These are phyloP conservation scores for Eugnorisma glareosa DNA, from an alignment of 2,888 invertebrate genomes.

Conservation along the genomic window DNA sequence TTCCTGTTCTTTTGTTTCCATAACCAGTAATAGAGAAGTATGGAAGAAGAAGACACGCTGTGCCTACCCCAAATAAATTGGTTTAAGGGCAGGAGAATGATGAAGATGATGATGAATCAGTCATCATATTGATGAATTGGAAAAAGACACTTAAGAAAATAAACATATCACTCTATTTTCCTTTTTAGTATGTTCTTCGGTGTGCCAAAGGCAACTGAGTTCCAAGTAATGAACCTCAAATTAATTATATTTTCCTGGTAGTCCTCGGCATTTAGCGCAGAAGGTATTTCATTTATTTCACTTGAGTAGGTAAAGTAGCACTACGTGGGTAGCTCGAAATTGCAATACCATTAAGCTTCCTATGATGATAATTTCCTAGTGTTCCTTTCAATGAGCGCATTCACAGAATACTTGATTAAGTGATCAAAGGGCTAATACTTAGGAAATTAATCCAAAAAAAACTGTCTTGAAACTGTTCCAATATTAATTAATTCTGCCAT, in stretches of 20 bases:
- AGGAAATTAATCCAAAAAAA: slow-evolving; percentile 10
- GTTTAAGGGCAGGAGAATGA: too few relatives aligned
- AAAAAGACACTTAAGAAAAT: neutral
- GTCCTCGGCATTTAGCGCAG: neutral
- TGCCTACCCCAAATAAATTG: too few relatives aligned
- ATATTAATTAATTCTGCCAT: neutral
- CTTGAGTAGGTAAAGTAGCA: too few relatives aligned
- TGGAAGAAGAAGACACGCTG: too few relatives aligned
- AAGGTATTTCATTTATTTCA: neutral
- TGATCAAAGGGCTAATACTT: neutral
- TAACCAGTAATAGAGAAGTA: too few relatives aligned
- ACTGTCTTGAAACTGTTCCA: neutral
- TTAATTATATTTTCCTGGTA: slow-evolving; percentile 29
- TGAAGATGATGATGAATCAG: too few relatives aligned
- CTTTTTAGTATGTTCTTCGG: neutral
- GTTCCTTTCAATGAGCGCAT: neutral
- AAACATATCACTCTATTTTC: neutral
- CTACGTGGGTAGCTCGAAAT: neutral
- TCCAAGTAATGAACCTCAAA: neutral
- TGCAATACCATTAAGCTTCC: slow-evolving; percentile 1
- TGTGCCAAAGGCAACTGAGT: neutral
- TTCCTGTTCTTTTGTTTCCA: neutral
- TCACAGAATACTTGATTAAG: neutral
- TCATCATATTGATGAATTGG: neutral
- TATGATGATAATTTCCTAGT: slow-evolving; percentile 22